A percentile compares a stretch with the other conserved stretches of the same genome.
These are phyloP conservation scores for Drosophila kuntzei DNA, from an alignment of 2,888 invertebrate genomes.

Conservation along the genomic window DNA sequence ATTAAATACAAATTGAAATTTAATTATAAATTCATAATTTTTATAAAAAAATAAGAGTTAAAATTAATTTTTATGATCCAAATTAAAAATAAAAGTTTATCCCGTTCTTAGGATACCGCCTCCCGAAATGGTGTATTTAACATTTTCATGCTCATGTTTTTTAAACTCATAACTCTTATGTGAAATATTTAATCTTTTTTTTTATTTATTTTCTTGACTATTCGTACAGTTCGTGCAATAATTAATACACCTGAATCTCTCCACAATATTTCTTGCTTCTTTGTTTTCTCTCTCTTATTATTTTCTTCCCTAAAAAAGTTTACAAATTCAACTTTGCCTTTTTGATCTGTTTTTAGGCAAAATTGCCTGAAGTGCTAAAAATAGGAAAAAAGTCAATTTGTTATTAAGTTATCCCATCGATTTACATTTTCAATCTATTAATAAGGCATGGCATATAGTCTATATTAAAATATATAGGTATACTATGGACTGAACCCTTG, in stretches of 20 bases:
- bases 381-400: slow-evolving; percentile 14
- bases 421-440: slow-evolving; percentile 9
- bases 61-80: too few species aligned
- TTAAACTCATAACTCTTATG: too few species aligned
- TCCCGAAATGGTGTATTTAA: too few species aligned
- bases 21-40: too few species aligned
- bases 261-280: too few species aligned
- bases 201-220: too few species aligned
- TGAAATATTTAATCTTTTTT: too few species aligned
- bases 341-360: neutral
- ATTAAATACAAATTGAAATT: too few species aligned
- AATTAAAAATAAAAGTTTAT: too few species aligned
- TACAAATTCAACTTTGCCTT: neutral
- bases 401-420: slow-evolving; percentile 12
- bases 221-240: neutral
- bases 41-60: too few species aligned
- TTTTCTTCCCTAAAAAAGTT: neutral
- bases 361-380: slow-evolving; percentile 2
- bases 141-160: too few species aligned
- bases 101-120: too few species aligned
- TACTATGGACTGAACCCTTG: neutral
- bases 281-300: neutral
- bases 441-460: slow-evolving; percentile 1
- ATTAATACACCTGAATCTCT: neutral
- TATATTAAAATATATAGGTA: neutral